Percentiles rank a stretch among this genome's conserved stretches.
phyloP scores from a whole-genome alignment of 2,113 vertebrate species.

The Oryzias curvinotus region DNA sequence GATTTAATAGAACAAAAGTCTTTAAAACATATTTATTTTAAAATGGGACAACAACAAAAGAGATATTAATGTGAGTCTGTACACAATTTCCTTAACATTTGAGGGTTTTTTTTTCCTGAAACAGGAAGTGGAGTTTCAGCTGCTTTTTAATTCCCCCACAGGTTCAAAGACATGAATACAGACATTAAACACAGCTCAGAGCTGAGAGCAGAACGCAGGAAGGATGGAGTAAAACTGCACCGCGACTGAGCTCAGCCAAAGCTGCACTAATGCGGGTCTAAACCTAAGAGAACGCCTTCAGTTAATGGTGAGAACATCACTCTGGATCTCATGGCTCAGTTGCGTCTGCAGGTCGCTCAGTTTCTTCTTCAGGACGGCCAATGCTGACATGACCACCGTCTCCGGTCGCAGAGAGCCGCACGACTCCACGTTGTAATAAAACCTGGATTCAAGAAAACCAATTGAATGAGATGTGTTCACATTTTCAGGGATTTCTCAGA shows the following conservation, averaged over 20 bases:
- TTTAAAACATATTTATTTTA: conserved; percentile 38
- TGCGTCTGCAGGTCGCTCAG: conserved; percentile 96
- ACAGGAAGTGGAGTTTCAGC: too few relatives aligned
- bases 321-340: conserved; percentile 97
- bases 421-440: conserved; percentile 96
- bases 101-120: too few relatives aligned
- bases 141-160: too few relatives aligned
- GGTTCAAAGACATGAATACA: neutral
- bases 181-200: neutral
- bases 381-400: conserved; percentile 92
- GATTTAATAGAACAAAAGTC: neutral
- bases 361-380: conserved; percentile 95
- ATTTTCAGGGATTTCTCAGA: too few relatives aligned
- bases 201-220: neutral
- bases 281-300: conserved; percentile 28
- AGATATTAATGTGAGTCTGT: too few relatives aligned
- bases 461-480: too few relatives aligned
- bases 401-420: conserved; percentile 94
- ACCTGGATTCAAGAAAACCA: conserved; percentile 70
- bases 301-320: conserved; percentile 94
- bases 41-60: conserved; percentile 22
- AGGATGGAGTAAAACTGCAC: neutral
- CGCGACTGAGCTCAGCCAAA: too few relatives aligned
- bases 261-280: neutral
- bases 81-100: too few relatives aligned